Evolutionary conservation across 2,888 invertebrate genomes (phyloP).

Genomic region (Schizaphis graminum): DNA sequence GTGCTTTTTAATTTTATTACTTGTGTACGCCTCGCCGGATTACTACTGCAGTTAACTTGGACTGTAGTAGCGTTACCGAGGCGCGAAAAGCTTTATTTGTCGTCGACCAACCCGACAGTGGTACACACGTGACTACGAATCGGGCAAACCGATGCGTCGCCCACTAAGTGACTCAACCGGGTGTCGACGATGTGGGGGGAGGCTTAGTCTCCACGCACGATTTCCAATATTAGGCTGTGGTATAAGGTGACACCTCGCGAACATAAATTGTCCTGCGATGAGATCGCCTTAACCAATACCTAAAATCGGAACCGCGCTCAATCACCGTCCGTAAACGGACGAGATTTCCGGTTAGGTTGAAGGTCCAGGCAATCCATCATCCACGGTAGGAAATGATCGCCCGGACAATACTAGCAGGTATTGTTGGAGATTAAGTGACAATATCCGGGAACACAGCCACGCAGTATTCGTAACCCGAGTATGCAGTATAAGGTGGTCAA

Average conservation of each 20-base stretch:
- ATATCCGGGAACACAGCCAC: not conserved
- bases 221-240: not conserved
- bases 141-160: slow-evolving; percentile 23
- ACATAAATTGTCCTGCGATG: not conserved
- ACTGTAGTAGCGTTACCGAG: not conserved
- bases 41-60: not conserved
- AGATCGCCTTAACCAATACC: not conserved
- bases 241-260: too few species aligned
- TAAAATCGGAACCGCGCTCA: not conserved
- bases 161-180: not conserved
- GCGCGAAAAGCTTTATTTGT: not conserved
- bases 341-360: not conserved
- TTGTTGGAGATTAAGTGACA: not conserved
- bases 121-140: slow-evolving; percentile 15
- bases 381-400: not conserved
- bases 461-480: not conserved
- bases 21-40: slow-evolving; percentile 39
- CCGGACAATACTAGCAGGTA: fast-evolving
- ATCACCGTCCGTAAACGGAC: not conserved
- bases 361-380: not conserved
- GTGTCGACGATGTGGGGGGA: not conserved
- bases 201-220: not conserved
- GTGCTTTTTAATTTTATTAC: too few species aligned
- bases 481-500: not conserved
- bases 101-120: slow-evolving; percentile 22